phyloP scores from a whole-genome alignment of 1,140 invertebrate species.

The Drosophila ambigua region DNA sequence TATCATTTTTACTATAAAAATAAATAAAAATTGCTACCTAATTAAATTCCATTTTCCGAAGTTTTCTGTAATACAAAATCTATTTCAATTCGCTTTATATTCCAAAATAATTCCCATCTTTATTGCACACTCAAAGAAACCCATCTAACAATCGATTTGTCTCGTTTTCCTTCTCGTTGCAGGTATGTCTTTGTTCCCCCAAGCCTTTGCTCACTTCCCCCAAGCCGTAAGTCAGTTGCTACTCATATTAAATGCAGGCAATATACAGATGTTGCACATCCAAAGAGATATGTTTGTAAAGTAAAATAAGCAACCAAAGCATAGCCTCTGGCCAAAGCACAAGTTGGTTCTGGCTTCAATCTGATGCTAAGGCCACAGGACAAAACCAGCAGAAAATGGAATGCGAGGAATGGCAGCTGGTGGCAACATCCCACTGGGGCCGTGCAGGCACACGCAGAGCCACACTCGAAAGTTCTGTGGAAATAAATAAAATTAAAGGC shows the following conservation, averaged over 20 bases:
- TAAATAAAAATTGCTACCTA: too few species aligned
- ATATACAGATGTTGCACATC: neutral
- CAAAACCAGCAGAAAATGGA: conserved; percentile 34
- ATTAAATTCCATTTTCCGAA: too few species aligned
- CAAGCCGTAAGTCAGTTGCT: conserved; percentile 30
- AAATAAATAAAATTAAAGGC: conserved; percentile 80
- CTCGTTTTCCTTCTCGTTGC: conserved; percentile 33
- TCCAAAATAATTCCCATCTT: neutral
- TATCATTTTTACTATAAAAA: too few species aligned
- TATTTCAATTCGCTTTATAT: too few species aligned
- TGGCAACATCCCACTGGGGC: conserved; percentile 25
- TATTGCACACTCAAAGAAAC: neutral
- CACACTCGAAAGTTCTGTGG: conserved; percentile 69
- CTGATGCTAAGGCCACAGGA: conserved; percentile 5
- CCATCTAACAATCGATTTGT: neutral
- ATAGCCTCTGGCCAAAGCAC: conserved; percentile 26
- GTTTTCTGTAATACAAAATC: too few species aligned
- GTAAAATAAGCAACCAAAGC: conserved; percentile 20
- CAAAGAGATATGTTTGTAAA: conserved; percentile 10
- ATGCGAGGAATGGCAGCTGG: conserved; percentile 19
- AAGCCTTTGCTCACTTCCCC: neutral
- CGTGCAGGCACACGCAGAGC: conserved; percentile 1
- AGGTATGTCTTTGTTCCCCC: conserved; percentile 48
- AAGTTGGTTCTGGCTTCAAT: conserved; percentile 2
- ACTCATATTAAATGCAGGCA: neutral